Conservation (phyloP, 2,113 vertebrate genomes). For the Melanerpes formicivorus region DNA sequence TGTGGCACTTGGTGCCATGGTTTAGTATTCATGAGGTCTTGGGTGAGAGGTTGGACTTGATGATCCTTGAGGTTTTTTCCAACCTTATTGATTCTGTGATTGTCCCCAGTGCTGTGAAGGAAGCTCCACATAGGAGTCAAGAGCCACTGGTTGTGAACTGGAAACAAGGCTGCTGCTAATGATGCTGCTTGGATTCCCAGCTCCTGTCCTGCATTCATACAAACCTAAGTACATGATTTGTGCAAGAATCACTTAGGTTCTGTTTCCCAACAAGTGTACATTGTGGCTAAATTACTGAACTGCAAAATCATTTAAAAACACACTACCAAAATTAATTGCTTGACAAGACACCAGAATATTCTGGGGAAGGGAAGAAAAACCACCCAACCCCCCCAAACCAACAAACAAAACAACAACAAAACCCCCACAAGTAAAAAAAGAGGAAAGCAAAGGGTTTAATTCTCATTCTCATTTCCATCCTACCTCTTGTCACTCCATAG, state of each 20-base stretch:
- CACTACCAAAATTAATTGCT: neutral
- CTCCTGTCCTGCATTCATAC: neutral
- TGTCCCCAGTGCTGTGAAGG: neutral
- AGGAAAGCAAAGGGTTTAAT: neutral
- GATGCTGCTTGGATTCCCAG: neutral
- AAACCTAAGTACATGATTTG: fast-evolving
- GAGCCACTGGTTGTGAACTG: neutral
- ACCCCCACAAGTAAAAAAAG: neutral
- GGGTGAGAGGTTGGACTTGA: no score
- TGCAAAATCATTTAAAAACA: neutral
- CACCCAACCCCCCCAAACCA: no score
- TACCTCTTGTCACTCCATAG: neutral
- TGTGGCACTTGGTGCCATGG: no score
- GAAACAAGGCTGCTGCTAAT: neutral
- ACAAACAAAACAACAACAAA: no score
- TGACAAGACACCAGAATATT: neutral
- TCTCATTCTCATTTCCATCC: neutral
- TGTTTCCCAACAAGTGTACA: neutral
- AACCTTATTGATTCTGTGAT: no score
- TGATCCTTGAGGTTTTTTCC: no score
- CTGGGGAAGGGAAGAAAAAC: neutral
- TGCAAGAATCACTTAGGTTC: neutral
- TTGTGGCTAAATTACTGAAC: neutral
- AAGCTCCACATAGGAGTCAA: fast-evolving
- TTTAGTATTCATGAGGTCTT: no score